Base-by-base conservation (phyloP, 2,797 vertebrate species). In the Falco biarmicus region DNA sequence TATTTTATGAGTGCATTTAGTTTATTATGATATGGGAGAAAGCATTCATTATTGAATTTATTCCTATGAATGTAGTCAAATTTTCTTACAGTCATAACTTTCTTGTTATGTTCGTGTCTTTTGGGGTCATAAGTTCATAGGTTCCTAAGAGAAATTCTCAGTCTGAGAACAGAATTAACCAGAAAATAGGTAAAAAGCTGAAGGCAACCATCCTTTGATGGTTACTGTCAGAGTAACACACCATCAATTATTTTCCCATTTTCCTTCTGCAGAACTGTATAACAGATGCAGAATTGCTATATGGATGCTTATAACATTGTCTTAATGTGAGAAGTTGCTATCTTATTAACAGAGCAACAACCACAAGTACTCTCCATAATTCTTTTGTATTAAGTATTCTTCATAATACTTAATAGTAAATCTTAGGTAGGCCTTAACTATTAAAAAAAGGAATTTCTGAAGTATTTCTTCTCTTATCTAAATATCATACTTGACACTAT, bases 1-100 rank as follows among this genome's bases (percentile, higher is more conserved):
- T 83, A 56, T 95, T 96, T 95, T 93, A 88, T 95, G 77, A 95
- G 84, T 94, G 2, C 28, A 53, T 87, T 93, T 90, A 31, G 10
- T 84, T 91, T 88, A 79, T 68, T 59, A 41, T 45, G n/a, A 70
- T 48, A 28, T 39, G 7, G 26, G 41, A 89, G 84, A 78, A 93
- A 88, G 14, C 26, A 76, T 19, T 29, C 65, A 60, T 65, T 78
- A 43, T 28, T 64, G 26, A 88, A 69, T 77, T 70, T 15, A 77
- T 61, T 45, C 15, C 25, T 60, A 48, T 39, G 22, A 89, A 74
- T 29, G 8, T 17, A 48, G 31, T 45, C 66, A 48, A 51, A 63
- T 48, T 56, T 93, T 24, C 37, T 81, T 87, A 31, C 10, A 48
- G 25, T 37, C 6, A 4, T 69, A 88, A 48, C 3, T 32, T 78